Percentiles rank a stretch among this genome's conserved stretches.
Conservation (phyloP, 2,797 vertebrate species). For the Peromyscus melanophrys region DNA sequence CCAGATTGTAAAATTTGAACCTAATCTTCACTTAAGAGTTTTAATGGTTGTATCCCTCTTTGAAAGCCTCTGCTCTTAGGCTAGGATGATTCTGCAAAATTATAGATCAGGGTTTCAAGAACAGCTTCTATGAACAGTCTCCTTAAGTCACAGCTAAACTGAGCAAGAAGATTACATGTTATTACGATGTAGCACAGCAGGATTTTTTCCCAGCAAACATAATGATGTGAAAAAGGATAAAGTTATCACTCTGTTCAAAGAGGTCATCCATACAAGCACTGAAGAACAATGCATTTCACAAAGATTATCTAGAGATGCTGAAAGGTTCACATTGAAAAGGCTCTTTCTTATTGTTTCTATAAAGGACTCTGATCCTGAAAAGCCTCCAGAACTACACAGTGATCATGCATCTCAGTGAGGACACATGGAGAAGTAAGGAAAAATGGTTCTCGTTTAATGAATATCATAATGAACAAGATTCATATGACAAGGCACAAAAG, state of each 20-base stretch:
- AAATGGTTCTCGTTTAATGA: not conserved
- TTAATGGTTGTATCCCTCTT: constrained; percentile 89
- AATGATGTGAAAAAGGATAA: constrained; percentile 90
- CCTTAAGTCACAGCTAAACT: constrained; percentile 91
- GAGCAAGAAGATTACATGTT: constrained; percentile 91
- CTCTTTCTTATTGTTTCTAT: constrained; percentile 79
- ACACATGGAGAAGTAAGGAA: not conserved
- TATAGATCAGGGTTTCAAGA: constrained; percentile 90
- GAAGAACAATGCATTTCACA: constrained; percentile 85
- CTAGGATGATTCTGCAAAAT: constrained; percentile 90
- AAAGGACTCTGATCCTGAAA: constrained; percentile 69
- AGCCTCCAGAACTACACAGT: constrained; percentile 61
- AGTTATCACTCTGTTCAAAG: constrained; percentile 87
- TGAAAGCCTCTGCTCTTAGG: constrained; percentile 90
- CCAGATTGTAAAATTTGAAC: constrained; percentile 90
- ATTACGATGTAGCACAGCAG: constrained; percentile 90
- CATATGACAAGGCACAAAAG: not conserved
- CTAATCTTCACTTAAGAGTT: constrained; percentile 92
- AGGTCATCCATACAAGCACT: constrained; percentile 86
- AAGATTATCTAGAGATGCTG: constrained; percentile 76
- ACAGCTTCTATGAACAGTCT: constrained; percentile 88
- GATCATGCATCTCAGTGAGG: not conserved
- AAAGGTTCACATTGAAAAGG: constrained; percentile 75
- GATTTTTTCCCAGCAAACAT: constrained; percentile 89
- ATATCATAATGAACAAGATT: constrained; percentile 12